These are phyloP conservation scores for Halocynthia roretzi DNA, from an alignment of 23 tunicate species.

Conservation along the genomic window DNA sequence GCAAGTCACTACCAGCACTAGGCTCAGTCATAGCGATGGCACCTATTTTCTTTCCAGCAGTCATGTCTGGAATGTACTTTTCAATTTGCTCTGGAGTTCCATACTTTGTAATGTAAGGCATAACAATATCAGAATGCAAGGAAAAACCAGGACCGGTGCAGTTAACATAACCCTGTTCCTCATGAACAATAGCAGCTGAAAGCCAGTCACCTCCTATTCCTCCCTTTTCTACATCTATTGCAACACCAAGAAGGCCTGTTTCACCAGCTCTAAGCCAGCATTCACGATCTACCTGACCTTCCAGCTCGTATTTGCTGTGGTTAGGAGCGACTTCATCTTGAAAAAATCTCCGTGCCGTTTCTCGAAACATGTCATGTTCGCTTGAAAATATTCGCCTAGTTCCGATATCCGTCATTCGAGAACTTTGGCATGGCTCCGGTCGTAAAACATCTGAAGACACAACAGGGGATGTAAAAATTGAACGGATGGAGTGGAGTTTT, in stretches of 20 bases:
- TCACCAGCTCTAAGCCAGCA: slow-evolving; percentile 95
- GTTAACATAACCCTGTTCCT: slow-evolving; percentile 83
- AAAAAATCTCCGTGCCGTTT: slow-evolving; percentile 75
- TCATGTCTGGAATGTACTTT: slow-evolving; percentile 90
- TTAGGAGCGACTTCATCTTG: slow-evolving; percentile 84
- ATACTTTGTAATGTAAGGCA: slow-evolving; percentile 93
- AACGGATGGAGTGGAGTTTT: neutral
- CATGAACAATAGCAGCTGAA: slow-evolving; percentile 91
- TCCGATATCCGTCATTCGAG: slow-evolving; percentile 76
- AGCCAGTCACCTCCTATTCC: slow-evolving; percentile 98
- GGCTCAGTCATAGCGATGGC: slow-evolving; percentile 74
- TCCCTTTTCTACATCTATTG: slow-evolving; percentile 74
- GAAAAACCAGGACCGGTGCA: slow-evolving; percentile 90
- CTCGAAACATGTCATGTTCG: slow-evolving; percentile 99
- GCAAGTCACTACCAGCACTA: slow-evolving; percentile 92
- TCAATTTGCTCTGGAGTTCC: slow-evolving; percentile 90
- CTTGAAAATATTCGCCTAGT: slow-evolving; percentile 76
- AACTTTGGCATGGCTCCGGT: slow-evolving; percentile 21
- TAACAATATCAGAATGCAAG: slow-evolving; percentile 83
- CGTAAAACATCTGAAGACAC: slow-evolving; percentile 3
- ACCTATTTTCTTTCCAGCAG: slow-evolving; percentile 84
- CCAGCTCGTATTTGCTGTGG: slow-evolving; percentile 82
- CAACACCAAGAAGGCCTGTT: slow-evolving; percentile 71
- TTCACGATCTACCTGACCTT: slow-evolving; percentile 72
- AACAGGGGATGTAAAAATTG: neutral